Evolutionary conservation across 2,888 invertebrate species (phyloP).

Genomic region (Thera obeliscata): DNA sequence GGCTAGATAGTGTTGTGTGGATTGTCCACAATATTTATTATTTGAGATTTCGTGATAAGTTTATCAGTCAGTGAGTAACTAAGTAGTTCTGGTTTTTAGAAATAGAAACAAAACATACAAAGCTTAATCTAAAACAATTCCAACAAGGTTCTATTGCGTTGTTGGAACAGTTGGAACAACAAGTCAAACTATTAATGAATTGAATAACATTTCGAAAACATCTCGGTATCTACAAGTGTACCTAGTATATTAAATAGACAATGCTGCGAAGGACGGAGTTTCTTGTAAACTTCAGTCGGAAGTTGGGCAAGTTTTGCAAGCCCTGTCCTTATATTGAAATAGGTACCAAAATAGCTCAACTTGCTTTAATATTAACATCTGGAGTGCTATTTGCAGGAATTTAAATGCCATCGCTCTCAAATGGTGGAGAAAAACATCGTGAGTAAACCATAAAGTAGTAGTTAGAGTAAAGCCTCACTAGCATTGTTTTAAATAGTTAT

Average conservation of each 20-base stretch:
- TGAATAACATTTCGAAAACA: constrained; percentile 59
- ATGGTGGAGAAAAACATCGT: too few species aligned
- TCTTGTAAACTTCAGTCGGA: constrained; percentile 70
- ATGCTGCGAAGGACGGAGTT: constrained; percentile 73
- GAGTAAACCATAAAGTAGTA: too few species aligned
- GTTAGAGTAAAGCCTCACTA: too few species aligned
- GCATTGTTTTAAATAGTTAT: too few species aligned
- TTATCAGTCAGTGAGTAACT: too few species aligned
- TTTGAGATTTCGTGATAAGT: too few species aligned
- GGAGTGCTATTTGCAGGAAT: constrained; percentile 48
- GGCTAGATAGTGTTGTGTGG: too few species aligned
- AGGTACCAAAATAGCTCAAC: constrained; percentile 73
- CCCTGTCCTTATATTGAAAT: constrained; percentile 79
- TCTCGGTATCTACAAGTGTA: constrained; percentile 64
- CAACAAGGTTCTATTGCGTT: neutral
- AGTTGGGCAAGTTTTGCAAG: constrained; percentile 74
- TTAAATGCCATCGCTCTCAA: neutral
- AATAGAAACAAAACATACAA: too few species aligned
- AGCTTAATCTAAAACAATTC: constrained; percentile 6
- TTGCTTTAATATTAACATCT: constrained; percentile 70
- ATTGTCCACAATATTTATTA: too few species aligned
- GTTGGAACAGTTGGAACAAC: constrained; percentile 32
- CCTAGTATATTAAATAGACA: constrained; percentile 80
- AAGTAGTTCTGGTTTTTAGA: too few species aligned
- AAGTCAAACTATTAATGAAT: constrained; percentile 55